These are phyloP conservation scores for Pseudomyrmex cubaensis DNA, from an alignment of 1,140 invertebrate species.

Conservation along the genomic window DNA sequence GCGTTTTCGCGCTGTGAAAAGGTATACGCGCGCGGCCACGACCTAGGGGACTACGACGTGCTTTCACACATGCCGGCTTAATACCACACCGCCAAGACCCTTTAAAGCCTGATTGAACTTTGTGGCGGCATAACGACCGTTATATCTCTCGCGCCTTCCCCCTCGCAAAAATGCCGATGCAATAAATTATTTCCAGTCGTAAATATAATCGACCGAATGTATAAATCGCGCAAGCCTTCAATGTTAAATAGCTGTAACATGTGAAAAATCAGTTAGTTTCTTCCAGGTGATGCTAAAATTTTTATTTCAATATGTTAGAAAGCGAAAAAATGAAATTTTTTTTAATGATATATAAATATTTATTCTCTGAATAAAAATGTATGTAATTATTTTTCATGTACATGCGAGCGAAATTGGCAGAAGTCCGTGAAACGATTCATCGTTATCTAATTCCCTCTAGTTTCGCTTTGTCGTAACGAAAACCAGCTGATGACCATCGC, in stretches of 20 bases:
- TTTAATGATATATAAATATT: no score
- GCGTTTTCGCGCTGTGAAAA: slow-evolving; percentile 47
- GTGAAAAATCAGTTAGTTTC: neutral
- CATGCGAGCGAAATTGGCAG: slow-evolving; percentile 16
- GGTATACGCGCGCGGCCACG: slow-evolving; percentile 41
- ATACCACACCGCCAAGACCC: slow-evolving; percentile 41
- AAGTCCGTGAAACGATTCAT: slow-evolving; percentile 55
- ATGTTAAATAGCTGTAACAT: neutral
- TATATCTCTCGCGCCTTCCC: slow-evolving; percentile 19
- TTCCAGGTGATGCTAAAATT: neutral
- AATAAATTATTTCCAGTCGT: slow-evolving; percentile 48
- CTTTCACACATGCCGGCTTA: slow-evolving; percentile 54
- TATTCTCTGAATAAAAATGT: no score
- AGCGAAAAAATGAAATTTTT: no score
- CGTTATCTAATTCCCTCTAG: slow-evolving; percentile 41
- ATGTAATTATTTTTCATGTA: no score
- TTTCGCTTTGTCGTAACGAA: slow-evolving; percentile 38
- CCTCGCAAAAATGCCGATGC: slow-evolving; percentile 18
- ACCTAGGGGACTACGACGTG: slow-evolving; percentile 41
- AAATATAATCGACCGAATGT: slow-evolving; percentile 42
- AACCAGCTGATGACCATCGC: slow-evolving; percentile 54
- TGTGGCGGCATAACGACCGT: slow-evolving; percentile 38
- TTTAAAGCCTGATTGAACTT: slow-evolving; percentile 59
- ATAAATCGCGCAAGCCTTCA: neutral
- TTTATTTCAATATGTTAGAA: no score